phyloP scores from a whole-genome alignment of 2,113 vertebrate genomes.

The Lophius piscatorius region DNA sequence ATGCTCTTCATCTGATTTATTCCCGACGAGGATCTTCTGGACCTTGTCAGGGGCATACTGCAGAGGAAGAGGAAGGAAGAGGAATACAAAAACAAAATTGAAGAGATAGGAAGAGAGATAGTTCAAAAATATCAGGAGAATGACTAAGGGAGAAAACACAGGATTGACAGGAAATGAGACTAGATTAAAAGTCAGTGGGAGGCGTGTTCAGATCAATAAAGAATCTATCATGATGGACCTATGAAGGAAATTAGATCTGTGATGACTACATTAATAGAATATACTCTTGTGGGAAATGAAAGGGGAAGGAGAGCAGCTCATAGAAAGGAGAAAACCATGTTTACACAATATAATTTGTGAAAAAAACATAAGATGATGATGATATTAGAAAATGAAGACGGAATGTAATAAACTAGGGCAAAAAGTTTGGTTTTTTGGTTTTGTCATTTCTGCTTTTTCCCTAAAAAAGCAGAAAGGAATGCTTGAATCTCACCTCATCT shows the following conservation, averaged over 20 bases:
- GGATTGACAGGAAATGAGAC: constrained; percentile 56
- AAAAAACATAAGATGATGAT: no score
- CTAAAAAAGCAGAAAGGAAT: neutral
- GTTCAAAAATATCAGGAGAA: constrained; percentile 50
- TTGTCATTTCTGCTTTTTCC: constrained; percentile 20
- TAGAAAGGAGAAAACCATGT: no score
- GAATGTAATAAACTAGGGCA: neutral
- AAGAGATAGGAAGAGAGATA: constrained; percentile 1
- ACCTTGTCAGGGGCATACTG: constrained; percentile 94
- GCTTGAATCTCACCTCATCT: constrained; percentile 87
- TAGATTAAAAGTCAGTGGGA: constrained; percentile 41
- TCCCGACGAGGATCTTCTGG: constrained; percentile 95
- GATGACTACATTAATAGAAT: constrained; percentile 47
- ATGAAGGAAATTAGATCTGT: constrained; percentile 51
- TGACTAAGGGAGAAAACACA: constrained; percentile 13
- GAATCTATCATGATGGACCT: constrained; percentile 30
- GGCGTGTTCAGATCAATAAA: constrained; percentile 44
- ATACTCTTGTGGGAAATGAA: constrained; percentile 42
- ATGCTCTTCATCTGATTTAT: constrained; percentile 93
- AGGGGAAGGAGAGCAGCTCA: constrained; percentile 17
- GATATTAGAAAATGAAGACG: constrained; percentile 17
- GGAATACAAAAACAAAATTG: constrained; percentile 12
- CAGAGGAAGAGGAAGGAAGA: neutral
- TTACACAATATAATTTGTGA: no score
- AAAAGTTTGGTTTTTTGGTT: constrained; percentile 23